Percentiles rank a stretch among this genome's conserved stretches.
Evolutionary conservation across 92 coral and sea anemone species (phyloP).

Genomic region (Galaxea fascicularis): DNA sequence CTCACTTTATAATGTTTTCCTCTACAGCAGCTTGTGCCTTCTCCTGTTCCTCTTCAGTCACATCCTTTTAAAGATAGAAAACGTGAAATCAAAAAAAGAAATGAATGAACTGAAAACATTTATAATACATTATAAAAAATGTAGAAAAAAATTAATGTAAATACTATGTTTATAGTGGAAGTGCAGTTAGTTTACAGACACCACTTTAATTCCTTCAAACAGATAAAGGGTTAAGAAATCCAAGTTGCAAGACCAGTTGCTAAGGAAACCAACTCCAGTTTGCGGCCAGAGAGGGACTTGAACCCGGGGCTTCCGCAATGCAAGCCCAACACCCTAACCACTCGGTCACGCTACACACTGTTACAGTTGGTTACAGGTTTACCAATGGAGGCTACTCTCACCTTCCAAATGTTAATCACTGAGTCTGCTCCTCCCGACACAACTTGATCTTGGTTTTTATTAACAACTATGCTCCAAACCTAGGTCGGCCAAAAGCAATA

Average conservation of each 20-base stretch:
- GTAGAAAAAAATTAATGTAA: too few species aligned
- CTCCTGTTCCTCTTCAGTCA: slow-evolving; percentile 83
- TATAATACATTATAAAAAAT: too few species aligned
- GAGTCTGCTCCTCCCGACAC: slow-evolving; percentile 95
- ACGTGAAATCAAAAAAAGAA: not conserved
- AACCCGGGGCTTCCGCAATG: too few species aligned
- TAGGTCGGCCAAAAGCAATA: not conserved
- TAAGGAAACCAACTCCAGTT: too few species aligned
- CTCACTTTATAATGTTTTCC: slow-evolving; percentile 83
- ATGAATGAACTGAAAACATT: not conserved
- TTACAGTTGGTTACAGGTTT: not conserved
- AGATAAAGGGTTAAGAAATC: too few species aligned
- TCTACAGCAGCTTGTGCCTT: slow-evolving; percentile 74
- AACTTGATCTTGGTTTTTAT: slow-evolving; percentile 64
- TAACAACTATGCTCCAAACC: slow-evolving; percentile 94
- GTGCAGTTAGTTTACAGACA: too few species aligned
- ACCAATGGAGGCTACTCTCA: not conserved
- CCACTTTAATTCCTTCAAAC: too few species aligned
- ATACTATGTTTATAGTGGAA: too few species aligned
- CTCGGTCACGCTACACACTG: too few species aligned
- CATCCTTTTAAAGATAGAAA: slow-evolving; percentile 64
- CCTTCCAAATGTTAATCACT: slow-evolving; percentile 92
- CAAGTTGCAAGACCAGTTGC: too few species aligned
- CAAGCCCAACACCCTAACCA: too few species aligned
- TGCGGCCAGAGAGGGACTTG: too few species aligned